These are phyloP conservation scores for Hypena proboscidalis DNA, from an alignment of 2,888 invertebrate species.

Conservation along the genomic window DNA sequence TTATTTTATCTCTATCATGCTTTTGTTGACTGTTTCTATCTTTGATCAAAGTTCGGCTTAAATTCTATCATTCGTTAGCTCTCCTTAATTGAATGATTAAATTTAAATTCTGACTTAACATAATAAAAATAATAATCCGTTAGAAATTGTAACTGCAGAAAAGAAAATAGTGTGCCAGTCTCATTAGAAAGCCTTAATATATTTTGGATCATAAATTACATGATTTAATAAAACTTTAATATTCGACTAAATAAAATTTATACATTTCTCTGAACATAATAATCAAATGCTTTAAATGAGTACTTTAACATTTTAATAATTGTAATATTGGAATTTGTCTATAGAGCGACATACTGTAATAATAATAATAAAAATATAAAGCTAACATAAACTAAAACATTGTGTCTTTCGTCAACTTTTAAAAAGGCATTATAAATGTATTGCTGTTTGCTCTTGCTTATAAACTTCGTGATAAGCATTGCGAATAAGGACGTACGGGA, in stretches of 20 bases:
- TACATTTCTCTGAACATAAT: slow-evolving; percentile 24
- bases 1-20: not conserved
- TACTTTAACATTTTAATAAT: slow-evolving; percentile 22
- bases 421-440: slow-evolving; percentile 68
- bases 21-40: slow-evolving; percentile 15
- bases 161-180: slow-evolving; percentile 65
- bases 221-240: slow-evolving; percentile 17
- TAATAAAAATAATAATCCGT: slow-evolving; percentile 20
- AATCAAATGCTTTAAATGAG: slow-evolving; percentile 14
- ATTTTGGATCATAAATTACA: slow-evolving; percentile 20
- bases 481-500: slow-evolving; percentile 98
- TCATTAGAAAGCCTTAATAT: slow-evolving; percentile 55
- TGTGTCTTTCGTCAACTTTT: slow-evolving; percentile 46
- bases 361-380: slow-evolving; percentile 17
- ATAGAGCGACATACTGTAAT: slow-evolving; percentile 25
- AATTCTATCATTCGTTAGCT: slow-evolving; percentile 15
- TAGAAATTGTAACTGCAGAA: slow-evolving; percentile 36
- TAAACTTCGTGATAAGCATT: slow-evolving; percentile 99
- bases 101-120: slow-evolving; percentile 19
- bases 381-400: slow-evolving; percentile 27
- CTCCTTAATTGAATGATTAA: slow-evolving; percentile 20
- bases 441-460: slow-evolving; percentile 91
- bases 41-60: slow-evolving; percentile 28
- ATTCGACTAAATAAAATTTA: slow-evolving; percentile 20
- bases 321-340: slow-evolving; percentile 45